phyloP scores from a whole-genome alignment of 92 coral and sea anemone species.

The Bergia puertoricense region DNA sequence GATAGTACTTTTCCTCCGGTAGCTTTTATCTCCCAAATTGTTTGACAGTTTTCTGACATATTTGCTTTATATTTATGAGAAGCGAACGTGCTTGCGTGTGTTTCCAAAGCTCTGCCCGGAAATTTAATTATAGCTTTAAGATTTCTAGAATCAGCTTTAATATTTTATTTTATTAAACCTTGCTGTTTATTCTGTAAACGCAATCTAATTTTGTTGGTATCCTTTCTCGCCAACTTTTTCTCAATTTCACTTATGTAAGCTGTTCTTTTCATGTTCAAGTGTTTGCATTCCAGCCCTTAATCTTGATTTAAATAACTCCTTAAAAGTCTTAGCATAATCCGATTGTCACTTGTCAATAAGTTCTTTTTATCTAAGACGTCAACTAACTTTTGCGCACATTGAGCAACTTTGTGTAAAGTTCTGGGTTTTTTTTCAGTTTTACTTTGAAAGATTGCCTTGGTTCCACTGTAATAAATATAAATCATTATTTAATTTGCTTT shows the following conservation, averaged over 20 bases:
- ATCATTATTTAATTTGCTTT: not conserved
- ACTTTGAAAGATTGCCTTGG: not conserved
- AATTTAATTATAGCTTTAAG: slow-evolving; percentile 1
- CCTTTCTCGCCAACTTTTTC: not conserved
- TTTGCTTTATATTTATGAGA: not conserved
- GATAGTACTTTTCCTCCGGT: not conserved
- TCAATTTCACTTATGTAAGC: not conserved
- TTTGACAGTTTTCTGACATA: not conserved
- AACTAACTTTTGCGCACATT: not conserved
- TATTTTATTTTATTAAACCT: not conserved
- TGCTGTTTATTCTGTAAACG: slow-evolving; percentile 1
- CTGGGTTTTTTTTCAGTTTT: too few relatives aligned
- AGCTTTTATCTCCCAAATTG: not conserved
- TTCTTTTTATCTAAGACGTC: not conserved
- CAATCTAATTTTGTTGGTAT: slow-evolving; percentile 13
- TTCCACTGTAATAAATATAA: not conserved
- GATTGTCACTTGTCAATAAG: slow-evolving; percentile 32
- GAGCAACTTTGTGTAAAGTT: not conserved
- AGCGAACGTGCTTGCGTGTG: slow-evolving; percentile 22
- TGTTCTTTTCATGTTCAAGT: slow-evolving; percentile 5
- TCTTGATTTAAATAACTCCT: not conserved
- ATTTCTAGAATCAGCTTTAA: slow-evolving; percentile 15
- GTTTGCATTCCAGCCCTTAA: slow-evolving; percentile 16
- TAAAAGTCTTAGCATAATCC: slow-evolving; percentile 25
- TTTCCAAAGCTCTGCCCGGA: not conserved